A percentile compares a stretch with the other conserved stretches of the same genome.
phyloP scores from a whole-genome alignment of 53 echinoderm and acorn worm genomes.

The Holothuria scabra region DNA sequence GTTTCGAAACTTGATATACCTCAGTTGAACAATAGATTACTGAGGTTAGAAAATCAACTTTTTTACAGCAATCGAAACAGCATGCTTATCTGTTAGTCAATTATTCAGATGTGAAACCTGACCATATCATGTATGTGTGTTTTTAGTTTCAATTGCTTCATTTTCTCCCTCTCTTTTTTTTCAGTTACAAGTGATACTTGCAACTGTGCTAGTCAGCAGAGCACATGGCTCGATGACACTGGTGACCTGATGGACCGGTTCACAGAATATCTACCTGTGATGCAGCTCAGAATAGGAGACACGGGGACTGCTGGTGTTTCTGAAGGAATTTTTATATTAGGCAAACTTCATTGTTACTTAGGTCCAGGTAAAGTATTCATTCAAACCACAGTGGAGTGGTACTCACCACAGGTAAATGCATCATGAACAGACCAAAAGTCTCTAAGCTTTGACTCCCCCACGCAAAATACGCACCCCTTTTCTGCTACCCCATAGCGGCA shows the following conservation, averaged over 20 bases:
- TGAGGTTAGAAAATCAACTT: too few species aligned
- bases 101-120: too few species aligned
- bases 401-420: not conserved
- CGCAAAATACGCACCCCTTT: not conserved
- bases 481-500: not conserved
- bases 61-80: too few species aligned
- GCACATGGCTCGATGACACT: conserved; percentile 37
- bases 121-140: too few species aligned
- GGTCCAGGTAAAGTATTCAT: conserved; percentile 30
- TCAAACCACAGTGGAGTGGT: not conserved
- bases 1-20: too few species aligned
- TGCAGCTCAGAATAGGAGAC: conserved; percentile 58
- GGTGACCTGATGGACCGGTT: conserved; percentile 34
- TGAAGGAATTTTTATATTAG: conserved; percentile 53
- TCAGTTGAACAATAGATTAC: too few species aligned
- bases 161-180: not conserved
- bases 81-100: too few species aligned
- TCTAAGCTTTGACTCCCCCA: too few species aligned
- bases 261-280: conserved; percentile 50
- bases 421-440: conserved; percentile 1
- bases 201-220: conserved; percentile 45
- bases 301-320: conserved; percentile 45
- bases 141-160: too few species aligned
- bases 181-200: conserved; percentile 32
- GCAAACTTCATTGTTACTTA: conserved; percentile 51